Evolutionary conservation across 2,888 invertebrate genomes (phyloP).

Genomic region (Aphelenchoides bicaudatus): DNA sequence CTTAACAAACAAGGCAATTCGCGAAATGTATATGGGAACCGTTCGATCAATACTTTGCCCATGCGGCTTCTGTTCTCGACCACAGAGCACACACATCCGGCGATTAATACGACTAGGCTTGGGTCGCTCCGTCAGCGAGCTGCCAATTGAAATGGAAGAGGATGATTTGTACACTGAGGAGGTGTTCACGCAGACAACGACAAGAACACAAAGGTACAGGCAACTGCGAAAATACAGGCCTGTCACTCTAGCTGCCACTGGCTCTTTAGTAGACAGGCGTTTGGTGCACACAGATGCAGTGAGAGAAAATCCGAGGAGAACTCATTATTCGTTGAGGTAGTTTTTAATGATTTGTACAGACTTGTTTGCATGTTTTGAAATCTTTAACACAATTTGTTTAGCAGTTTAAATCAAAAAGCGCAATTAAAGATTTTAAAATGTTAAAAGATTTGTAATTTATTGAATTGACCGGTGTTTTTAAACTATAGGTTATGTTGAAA

Average conservation of each 20-base stretch:
- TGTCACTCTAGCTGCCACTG: background rate
- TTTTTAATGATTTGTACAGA: too few relatives aligned
- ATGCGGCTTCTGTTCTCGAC: constrained; percentile 6
- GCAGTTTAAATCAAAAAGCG: too few relatives aligned
- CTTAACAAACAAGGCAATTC: background rate
- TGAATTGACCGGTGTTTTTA: too few relatives aligned
- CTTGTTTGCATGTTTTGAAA: too few relatives aligned
- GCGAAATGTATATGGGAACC: background rate
- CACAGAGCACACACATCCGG: background rate
- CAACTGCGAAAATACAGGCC: background rate
- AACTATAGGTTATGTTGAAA: too few relatives aligned
- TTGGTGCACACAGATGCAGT: background rate
- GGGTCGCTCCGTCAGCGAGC: background rate
- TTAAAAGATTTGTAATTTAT: too few relatives aligned
- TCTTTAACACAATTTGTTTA: too few relatives aligned
- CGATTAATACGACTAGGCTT: constrained; percentile 4
- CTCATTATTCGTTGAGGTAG: too few relatives aligned
- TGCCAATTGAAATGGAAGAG: background rate
- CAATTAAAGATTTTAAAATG: too few relatives aligned
- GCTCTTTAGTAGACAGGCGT: background rate
- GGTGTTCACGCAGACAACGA: too few relatives aligned
- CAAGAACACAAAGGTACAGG: background rate
- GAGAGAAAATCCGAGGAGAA: too few relatives aligned
- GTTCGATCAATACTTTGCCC: constrained; percentile 8
- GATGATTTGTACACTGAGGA: background rate